Conservation (phyloP, 2,797 vertebrate genomes). For the Erethizon dorsatum region DNA sequence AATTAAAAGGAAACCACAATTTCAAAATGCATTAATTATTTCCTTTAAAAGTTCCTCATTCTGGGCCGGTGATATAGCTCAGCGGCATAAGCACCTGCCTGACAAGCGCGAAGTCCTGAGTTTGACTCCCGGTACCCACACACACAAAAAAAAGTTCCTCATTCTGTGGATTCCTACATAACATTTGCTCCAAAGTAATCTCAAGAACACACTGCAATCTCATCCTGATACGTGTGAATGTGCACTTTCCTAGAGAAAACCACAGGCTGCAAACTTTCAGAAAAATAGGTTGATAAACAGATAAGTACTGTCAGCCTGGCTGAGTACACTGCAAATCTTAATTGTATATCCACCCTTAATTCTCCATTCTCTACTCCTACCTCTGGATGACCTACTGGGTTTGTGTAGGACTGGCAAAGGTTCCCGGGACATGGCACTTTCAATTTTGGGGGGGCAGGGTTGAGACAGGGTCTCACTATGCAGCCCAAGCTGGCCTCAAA, state of each 20-base stretch:
- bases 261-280: background rate
- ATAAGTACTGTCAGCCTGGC: background rate
- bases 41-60: conserved; percentile 75
- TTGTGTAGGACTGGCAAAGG: background rate
- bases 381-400: background rate
- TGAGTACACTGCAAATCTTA: background rate
- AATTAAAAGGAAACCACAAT: conserved; percentile 63
- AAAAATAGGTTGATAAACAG: background rate
- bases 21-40: conserved; percentile 67
- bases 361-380: background rate
- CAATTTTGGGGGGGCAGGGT: background rate
- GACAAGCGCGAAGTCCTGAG: too few species aligned
- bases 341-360: background rate
- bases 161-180: conserved; percentile 23
- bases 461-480: background rate
- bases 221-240: background rate
- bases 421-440: background rate
- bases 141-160: conserved; percentile 28
- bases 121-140: too few species aligned
- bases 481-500: background rate
- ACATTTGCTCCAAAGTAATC: conserved; percentile 38
- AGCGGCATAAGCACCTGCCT: too few species aligned
- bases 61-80: background rate
- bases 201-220: conserved; percentile 54
- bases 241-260: conserved; percentile 34